Conservation (phyloP, 2,888 invertebrate species). For the Heliconius cydno region DNA sequence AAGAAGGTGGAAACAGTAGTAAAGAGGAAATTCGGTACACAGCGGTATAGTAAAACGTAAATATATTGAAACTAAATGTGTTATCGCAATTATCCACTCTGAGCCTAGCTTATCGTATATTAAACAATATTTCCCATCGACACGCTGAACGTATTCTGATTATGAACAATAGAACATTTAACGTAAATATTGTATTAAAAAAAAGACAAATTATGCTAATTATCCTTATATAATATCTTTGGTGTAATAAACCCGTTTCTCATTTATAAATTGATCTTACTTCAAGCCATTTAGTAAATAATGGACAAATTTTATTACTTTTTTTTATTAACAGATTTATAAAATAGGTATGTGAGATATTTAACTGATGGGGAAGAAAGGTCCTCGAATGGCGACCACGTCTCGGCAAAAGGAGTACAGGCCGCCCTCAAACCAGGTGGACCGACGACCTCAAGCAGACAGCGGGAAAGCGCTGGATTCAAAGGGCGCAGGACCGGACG, state of each 20-base stretch:
- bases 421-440: no score
- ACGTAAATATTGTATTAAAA: slow-evolving; percentile 1
- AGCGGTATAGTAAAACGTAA: slow-evolving; percentile 35
- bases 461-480: no score
- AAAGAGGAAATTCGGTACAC: slow-evolving; percentile 24
- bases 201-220: not conserved
- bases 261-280: not conserved
- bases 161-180: slow-evolving; percentile 29
- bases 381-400: no score
- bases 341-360: not conserved
- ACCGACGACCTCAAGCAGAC: no score
- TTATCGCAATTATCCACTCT: slow-evolving; percentile 52
- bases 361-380: no score
- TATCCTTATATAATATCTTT: not conserved
- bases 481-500: no score
- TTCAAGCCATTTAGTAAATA: not conserved
- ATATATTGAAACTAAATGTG: slow-evolving; percentile 46
- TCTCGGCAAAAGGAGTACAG: no score
- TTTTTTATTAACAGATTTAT: not conserved
- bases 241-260: not conserved
- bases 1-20: not conserved
- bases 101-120: slow-evolving; percentile 49
- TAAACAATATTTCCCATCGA: slow-evolving; percentile 46
- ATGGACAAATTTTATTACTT: not conserved
- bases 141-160: slow-evolving; percentile 30